phyloP scores from a whole-genome alignment of 2,113 vertebrate genomes.

The Redunca redunca region DNA sequence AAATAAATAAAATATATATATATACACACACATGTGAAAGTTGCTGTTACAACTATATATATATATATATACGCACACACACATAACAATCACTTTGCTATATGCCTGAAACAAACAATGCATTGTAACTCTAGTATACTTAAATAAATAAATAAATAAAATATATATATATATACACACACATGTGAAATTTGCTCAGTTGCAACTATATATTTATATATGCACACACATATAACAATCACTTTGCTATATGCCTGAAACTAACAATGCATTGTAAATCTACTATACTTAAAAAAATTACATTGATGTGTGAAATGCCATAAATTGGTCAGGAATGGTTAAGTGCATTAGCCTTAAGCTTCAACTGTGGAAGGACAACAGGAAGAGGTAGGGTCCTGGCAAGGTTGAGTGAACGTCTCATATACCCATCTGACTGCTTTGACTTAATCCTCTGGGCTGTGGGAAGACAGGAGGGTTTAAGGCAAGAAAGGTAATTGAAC shows the following conservation, averaged over 20 bases:
- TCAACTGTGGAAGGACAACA: background rate
- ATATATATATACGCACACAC: rapidly evolving
- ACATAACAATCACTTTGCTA: background rate
- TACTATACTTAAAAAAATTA: background rate
- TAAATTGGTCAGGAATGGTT: background rate
- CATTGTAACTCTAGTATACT: background rate
- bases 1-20: too few relatives aligned
- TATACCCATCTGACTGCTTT: background rate
- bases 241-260: background rate
- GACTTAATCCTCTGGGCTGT: background rate
- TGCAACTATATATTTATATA: too few relatives aligned
- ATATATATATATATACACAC: too few relatives aligned
- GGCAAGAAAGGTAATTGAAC: background rate
- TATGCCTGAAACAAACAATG: background rate
- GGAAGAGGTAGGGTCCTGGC: background rate
- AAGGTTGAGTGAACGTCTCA: background rate
- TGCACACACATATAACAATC: background rate
- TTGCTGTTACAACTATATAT: too few relatives aligned
- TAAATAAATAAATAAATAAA: background rate
- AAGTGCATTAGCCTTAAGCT: background rate
- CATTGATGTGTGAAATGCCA: background rate
- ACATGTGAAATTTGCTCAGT: too few relatives aligned
- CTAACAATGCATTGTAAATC: background rate
- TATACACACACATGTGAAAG: too few relatives aligned
- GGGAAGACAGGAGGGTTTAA: background rate